Base-by-base conservation (phyloP, 2,113 vertebrate genomes). In the Fukomys damarensis region DNA sequence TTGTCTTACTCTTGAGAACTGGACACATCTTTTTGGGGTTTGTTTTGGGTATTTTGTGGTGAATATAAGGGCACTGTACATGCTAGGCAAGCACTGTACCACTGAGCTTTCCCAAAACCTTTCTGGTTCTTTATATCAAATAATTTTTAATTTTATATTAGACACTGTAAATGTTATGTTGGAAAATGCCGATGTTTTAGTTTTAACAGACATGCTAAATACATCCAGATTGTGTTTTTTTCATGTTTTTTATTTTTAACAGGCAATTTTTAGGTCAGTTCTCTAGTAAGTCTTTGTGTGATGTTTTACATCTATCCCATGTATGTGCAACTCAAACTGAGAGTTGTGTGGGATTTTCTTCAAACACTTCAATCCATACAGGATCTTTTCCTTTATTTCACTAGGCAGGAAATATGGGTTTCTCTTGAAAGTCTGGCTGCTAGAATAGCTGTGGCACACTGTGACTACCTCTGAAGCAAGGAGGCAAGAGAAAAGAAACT, bases 141-240 rank as follows among this genome's bases (percentile, higher is more conserved):
- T 80, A 84, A 92, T 65, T 88, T 58, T 94, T 16, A 46, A 89
- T 94, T 93, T 94, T 88, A 91, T 91, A 38, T 68, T 88, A 66
- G 58, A 58, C 41, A 52, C 2, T 52, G 16, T 54, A 63, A 94
- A 84, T 26, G 17, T 82, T 79, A 79, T 46, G 28, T 30, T 88
- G 20, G 24, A 94, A 86, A 90, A 52, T 13, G 24, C 0, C 65
- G 65, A 86, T 54, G 16, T 26, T 84, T 82, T 72, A 93, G 63
- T 86, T 91, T 93, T 38, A 85, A 28, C 24, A 95, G 28, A 38
- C 19, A 84, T 22, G 61, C 89, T 76, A 59, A 24, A 59, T 82
- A 86, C 46, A 32, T 52, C 72, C 41, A 54, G 56, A 74, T 9
- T 81, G 5, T 58, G 41, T 80, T 68, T 84, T 56, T n/a, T n/a